phyloP scores from a whole-genome alignment of 92 coral and sea anemone species.

The Palythoa caribaeorum region DNA sequence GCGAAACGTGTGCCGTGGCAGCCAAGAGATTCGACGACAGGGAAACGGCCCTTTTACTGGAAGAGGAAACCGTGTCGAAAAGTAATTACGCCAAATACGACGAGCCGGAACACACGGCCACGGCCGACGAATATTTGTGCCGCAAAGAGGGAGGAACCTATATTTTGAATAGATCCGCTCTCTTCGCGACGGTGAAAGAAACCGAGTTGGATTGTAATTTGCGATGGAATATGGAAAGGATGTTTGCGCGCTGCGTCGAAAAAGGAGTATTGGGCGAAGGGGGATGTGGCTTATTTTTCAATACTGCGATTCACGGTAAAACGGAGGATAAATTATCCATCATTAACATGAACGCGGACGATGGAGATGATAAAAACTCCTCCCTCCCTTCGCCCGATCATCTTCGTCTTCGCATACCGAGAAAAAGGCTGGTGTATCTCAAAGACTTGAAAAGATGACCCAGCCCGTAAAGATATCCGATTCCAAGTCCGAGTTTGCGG shows the following conservation, averaged over 20 bases:
- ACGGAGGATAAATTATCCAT: conserved; percentile 2
- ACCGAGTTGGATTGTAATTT: conserved; percentile 8
- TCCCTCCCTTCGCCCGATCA: neutral
- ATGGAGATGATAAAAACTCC: neutral
- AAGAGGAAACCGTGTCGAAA: neutral
- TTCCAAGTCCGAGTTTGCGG: conserved; percentile 12
- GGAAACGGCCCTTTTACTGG: neutral
- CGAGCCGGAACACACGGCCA: neutral
- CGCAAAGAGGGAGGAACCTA: neutral
- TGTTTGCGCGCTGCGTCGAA: conserved; percentile 1
- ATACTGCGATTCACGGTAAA: conserved; percentile 4
- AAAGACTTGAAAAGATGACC: neutral
- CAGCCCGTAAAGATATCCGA: neutral
- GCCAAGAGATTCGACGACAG: neutral
- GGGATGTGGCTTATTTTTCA: conserved; percentile 4
- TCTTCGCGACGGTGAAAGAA: neutral
- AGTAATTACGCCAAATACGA: neutral
- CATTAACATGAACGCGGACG: neutral
- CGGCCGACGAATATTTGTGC: neutral
- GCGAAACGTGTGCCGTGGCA: neutral
- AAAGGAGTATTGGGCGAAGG: neutral
- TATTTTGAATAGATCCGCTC: conserved; percentile 1
- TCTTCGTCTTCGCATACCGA: neutral
- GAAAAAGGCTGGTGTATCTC: neutral
- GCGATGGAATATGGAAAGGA: conserved; percentile 7